These are phyloP conservation scores for Pontoporia blainvillei DNA, from an alignment of 2,113 vertebrate genomes.

Conservation along the genomic window DNA sequence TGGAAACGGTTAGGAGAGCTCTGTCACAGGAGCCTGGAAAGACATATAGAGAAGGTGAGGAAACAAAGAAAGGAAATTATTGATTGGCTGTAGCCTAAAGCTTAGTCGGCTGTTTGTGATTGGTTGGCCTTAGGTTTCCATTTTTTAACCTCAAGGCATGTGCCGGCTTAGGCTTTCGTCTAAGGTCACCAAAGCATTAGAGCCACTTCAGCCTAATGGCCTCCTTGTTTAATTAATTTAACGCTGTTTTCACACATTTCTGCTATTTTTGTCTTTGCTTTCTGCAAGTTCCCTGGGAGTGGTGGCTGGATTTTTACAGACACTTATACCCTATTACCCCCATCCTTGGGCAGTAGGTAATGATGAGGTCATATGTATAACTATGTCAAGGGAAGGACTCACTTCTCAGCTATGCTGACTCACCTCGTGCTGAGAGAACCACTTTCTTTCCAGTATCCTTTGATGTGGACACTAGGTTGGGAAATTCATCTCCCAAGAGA, in stretches of 20 bases:
- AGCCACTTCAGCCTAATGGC: too few species aligned
- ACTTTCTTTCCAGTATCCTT: background rate
- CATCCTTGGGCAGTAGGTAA: background rate
- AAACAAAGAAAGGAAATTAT: background rate
- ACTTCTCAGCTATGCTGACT: background rate
- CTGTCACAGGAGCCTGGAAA: background rate
- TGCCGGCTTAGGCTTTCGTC: background rate
- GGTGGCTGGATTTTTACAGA: background rate
- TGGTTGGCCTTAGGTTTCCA: background rate
- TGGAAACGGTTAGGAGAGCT: background rate
- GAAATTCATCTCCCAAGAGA: background rate
- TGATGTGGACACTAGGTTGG: background rate
- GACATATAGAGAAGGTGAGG: background rate
- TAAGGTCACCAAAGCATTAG: background rate
- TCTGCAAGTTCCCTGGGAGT: background rate
- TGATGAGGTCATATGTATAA: background rate
- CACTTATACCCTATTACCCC: background rate
- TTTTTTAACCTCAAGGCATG: background rate
- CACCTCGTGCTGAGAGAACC: background rate
- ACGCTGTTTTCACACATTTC: background rate
- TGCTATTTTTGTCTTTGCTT: background rate
- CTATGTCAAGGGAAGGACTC: background rate
- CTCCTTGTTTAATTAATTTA: background rate
- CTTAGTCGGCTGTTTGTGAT: background rate
- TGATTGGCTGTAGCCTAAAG: background rate